A percentile compares a stretch with the other conserved stretches of the same genome.
phyloP scores from a whole-genome alignment of 2,113 vertebrate genomes.

The Felis catus region DNA sequence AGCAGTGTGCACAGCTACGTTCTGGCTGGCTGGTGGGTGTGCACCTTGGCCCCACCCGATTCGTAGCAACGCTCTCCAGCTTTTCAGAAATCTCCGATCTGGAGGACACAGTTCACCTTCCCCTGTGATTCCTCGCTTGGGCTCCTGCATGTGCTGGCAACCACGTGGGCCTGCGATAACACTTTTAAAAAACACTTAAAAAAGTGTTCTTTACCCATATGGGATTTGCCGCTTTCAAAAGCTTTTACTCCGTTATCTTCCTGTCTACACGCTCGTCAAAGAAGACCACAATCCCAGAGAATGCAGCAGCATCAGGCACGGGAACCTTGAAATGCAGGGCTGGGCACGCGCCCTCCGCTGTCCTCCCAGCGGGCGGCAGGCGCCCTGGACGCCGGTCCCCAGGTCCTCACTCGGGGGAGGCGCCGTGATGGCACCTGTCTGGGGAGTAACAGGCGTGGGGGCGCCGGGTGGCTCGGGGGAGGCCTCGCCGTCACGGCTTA shows the following conservation, averaged over 20 bases:
- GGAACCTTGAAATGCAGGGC: background rate
- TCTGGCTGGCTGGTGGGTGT: background rate
- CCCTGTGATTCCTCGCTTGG: background rate
- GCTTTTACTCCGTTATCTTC: background rate
- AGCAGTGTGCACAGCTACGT: fast-evolving
- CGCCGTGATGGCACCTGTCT: background rate
- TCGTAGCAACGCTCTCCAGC: fast-evolving
- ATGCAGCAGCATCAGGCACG: fast-evolving
- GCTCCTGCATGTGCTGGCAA: background rate
- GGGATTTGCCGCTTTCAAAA: background rate
- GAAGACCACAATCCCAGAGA: background rate
- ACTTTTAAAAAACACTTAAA: no score
- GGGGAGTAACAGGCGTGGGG: background rate
- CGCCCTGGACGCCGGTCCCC: fast-evolving
- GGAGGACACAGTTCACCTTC: background rate
- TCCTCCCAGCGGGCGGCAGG: background rate
- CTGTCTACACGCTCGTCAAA: background rate
- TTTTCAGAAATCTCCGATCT: background rate
- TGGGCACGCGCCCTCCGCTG: fast-evolving
- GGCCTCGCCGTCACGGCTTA: background rate
- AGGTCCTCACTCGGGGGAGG: background rate
- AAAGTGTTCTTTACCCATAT: background rate
- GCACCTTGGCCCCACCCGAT: background rate
- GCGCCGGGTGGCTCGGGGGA: background rate
- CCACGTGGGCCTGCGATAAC: no score